phyloP scores from a whole-genome alignment of 2,113 vertebrate genomes.

The Edolisoma coerulescens region DNA sequence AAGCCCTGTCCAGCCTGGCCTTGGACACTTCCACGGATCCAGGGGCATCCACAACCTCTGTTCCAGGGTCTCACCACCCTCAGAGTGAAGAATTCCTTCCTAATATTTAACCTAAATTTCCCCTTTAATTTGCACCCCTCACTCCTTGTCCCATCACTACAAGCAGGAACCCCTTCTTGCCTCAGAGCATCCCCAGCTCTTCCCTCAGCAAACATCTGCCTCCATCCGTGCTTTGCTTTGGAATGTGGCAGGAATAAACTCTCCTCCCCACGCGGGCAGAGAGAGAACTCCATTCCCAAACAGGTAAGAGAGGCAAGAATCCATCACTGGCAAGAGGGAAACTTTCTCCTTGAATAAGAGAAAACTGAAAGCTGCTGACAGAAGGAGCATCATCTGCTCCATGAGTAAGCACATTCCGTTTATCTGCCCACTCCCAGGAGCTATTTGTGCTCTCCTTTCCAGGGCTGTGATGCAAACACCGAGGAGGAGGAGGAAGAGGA shows the following conservation, averaged over 20 bases:
- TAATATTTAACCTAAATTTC: not conserved
- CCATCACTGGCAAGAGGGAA: not conserved
- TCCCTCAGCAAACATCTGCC: not conserved
- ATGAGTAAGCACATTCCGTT: not conserved
- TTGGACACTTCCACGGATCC: not conserved
- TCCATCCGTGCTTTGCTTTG: not conserved
- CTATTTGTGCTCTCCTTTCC: not conserved
- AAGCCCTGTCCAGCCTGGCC: not conserved
- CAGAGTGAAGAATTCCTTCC: too few relatives aligned
- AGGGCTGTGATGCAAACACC: not conserved
- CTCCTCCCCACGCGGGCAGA: not conserved
- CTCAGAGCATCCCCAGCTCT: not conserved
- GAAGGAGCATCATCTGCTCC: not conserved
- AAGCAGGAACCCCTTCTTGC: rapidly evolving
- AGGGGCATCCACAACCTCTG: not conserved
- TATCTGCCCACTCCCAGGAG: not conserved
- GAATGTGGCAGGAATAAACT: not conserved
- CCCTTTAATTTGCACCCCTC: not conserved
- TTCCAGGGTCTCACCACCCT: not conserved
- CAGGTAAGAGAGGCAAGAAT: not conserved
- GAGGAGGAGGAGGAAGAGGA: not conserved
- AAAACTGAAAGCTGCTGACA: not conserved
- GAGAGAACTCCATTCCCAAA: not conserved
- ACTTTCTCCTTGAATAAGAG: not conserved
- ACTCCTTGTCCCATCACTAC: not conserved